Evolutionary conservation across 2,797 vertebrate species (phyloP), one percentile per base, ranked within the genome.

Genomic region (Semaprochilodus insignis): DNA sequence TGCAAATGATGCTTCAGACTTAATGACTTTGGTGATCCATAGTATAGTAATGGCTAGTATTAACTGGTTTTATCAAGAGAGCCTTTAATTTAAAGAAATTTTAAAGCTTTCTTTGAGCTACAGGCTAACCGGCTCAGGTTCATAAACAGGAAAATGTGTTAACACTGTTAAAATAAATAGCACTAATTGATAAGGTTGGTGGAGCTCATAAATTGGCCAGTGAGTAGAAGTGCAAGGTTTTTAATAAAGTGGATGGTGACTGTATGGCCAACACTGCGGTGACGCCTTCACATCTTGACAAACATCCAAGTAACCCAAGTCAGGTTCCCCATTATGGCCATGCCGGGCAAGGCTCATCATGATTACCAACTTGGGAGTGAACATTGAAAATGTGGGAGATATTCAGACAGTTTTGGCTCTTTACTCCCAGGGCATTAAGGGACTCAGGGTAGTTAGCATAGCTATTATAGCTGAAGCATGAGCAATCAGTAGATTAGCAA

Each of bases 281-380:
- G 34, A 27, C 14, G 34, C 5, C 17, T 19, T 34, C 16, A 65
- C 25, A 72, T 27, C 48, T 31, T 52, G 48, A 72, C 25, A 31
- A 55, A 55, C 25, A 73, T 2, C 25, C 25, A 55, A 23, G 69
- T 71, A 71, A 16, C 7, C 5, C 0, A n/a, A 17, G 16, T 27
- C 69, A 25, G 69, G n/a, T 72, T 72, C 44, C 44, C 44, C 69
- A 52, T 52, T 72, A 73, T 34, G 21, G 27, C 59, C 34, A 40
- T 52, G 82, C 60, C 44, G 67, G 48, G 77, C 74, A 77, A 76
- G 36, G 66, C 78, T 52, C 77, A 11, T 59, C 83, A 66, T 85
- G 60, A 57, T 51, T 60, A 63, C 71, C 71, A 51, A 34, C 51
- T 55, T 52, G 65, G 31, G 62, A 77, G 16, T 17, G 71, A 72